These are phyloP conservation scores for Lottia gigantea DNA, from an alignment of 2,888 invertebrate genomes.

Conservation along the genomic window DNA sequence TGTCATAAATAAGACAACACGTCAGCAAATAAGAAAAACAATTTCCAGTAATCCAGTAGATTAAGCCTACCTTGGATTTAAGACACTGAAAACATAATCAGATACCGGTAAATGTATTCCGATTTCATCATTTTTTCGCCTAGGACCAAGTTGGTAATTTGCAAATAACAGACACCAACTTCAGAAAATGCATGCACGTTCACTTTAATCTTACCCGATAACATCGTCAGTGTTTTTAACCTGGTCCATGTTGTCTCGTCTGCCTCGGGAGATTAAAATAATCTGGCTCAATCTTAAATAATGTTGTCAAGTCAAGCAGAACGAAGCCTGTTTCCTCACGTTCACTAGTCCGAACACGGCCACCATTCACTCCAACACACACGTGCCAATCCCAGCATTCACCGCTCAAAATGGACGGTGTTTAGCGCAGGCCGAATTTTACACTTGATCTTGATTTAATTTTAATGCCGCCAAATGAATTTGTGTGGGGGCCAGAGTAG, in stretches of 20 bases:
- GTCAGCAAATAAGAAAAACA: too few relatives aligned
- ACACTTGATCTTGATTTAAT: constrained; percentile 45
- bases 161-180: too few relatives aligned
- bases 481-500: constrained; percentile 32
- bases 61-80: too few relatives aligned
- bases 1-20: too few relatives aligned
- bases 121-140: too few relatives aligned
- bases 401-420: constrained; percentile 50
- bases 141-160: too few relatives aligned
- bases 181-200: too few relatives aligned
- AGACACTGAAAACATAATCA: too few relatives aligned
- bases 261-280: neutral
- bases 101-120: too few relatives aligned
- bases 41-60: too few relatives aligned
- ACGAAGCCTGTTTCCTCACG: constrained; percentile 14
- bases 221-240: constrained; percentile 12
- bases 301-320: neutral
- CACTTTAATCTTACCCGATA: constrained; percentile 12
- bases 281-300: neutral
- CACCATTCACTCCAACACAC: constrained; percentile 23
- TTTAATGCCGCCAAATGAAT: constrained; percentile 42
- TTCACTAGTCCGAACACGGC: constrained; percentile 24
- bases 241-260: too few relatives aligned
- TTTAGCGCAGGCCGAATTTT: constrained; percentile 47
- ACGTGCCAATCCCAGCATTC: constrained; percentile 50